Conservation (phyloP, 2,888 invertebrate species). For the Drosophila atroscutellata region DNA sequence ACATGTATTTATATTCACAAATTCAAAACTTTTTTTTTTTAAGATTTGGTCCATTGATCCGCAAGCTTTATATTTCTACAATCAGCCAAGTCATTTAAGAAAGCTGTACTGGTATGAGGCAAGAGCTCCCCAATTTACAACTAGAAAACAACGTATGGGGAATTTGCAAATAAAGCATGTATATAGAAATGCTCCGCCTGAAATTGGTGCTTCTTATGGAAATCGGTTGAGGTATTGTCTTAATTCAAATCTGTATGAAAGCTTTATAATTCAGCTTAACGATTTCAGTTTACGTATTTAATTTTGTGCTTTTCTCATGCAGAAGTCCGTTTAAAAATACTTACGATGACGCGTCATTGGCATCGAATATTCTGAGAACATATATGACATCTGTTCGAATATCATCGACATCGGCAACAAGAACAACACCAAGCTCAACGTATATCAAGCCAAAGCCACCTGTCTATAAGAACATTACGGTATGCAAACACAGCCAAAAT, state of each 20-base stretch:
- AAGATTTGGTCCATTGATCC: conserved; percentile 14
- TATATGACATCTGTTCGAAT: conserved; percentile 10
- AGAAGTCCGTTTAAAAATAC: conserved; percentile 25
- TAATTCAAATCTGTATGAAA: background rate
- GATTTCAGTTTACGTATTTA: background rate
- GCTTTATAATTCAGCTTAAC: background rate
- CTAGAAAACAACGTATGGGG: conserved; percentile 5
- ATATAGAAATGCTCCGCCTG: conserved; percentile 4
- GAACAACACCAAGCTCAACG: conserved; percentile 2
- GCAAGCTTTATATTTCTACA: conserved; percentile 13
- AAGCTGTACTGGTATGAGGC: conserved; percentile 7
- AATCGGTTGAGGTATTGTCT: conserved; percentile 2
- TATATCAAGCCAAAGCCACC: conserved; percentile 10
- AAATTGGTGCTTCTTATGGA: conserved; percentile 3
- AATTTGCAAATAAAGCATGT: conserved; percentile 4
- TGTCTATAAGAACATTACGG: conserved; percentile 18
- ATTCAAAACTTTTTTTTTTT: background rate
- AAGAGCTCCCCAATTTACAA: background rate
- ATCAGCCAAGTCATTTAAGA: conserved; percentile 3
- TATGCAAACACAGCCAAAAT: conserved; percentile 25
- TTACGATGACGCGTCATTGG: conserved; percentile 16
- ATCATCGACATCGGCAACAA: conserved; percentile 19
- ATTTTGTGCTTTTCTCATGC: background rate
- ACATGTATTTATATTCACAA: background rate
- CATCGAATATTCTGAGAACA: conserved; percentile 23